Evolutionary conservation across 2,797 vertebrate species (phyloP), one percentile per base, ranked within the genome.

Genomic region (Chiloscyllium punctatum): DNA sequence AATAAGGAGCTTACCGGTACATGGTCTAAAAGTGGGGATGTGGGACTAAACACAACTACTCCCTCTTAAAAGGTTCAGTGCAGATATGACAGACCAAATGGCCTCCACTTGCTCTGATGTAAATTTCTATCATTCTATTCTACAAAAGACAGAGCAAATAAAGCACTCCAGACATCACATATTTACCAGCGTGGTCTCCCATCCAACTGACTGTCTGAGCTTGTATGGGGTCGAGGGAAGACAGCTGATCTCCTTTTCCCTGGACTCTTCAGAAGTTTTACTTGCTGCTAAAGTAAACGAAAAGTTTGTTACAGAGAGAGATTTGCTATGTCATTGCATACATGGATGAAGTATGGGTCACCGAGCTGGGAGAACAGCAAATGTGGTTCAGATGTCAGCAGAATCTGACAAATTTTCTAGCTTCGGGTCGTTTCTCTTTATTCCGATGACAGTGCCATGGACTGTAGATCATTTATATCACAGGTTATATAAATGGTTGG

Each of bases 231-330:
- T 79, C 99, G 98, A 4, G 99, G 99, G 96, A 99, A 99, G 96
- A 99, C 98, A 51, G 99, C 99, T 0, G 99, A 99, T 0, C 99
- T 98, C n/a, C 99, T 97, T 96, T 99, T 99, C 96, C 99, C 98
- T 15, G 99, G 99, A 95, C 99, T 99, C 97, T 99, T 98, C 0
- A 99, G 98, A 37, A 99, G 98, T 18, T 95, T 95, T 18, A 6
- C 71, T 53, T 95, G 94, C 72, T 95, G 94, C 71, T 51, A 33
- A 74, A 69, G 30, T 57, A 33, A 94, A 53, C 0, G 68, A 74
- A 71, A 94, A 21, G 23, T 37, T 42, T 57, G 23, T 13, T 51
- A 74, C 25, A 33, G 23, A 18, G 11, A 8, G 48, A 42, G 66
- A 37, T 6, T 1, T 7, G 87, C 53, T 53, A 62, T 6, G 0